Evolutionary conservation across 2,888 invertebrate genomes (phyloP), one percentile per base, ranked within the genome.

Genomic region (Barypeithes pellucidus): DNA sequence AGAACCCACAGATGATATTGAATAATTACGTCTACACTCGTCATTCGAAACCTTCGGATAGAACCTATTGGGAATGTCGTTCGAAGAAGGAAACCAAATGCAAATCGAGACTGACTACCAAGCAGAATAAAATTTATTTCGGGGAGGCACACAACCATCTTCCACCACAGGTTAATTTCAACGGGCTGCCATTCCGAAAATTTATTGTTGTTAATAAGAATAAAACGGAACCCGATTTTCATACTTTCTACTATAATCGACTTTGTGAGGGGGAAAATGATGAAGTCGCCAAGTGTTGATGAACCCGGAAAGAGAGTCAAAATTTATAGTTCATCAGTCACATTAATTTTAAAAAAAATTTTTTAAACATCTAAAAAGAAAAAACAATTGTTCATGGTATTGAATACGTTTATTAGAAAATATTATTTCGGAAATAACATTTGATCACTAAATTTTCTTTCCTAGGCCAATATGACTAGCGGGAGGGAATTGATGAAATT

Each of bases 51-150:
- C 75, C 72, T 9, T 70, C 76, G 2, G 77, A 80, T 33, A 78
- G 79, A 54, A 80, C 80, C 0, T 77, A 79, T 39, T 82, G 82
- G 82, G 80, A 80, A 43, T 82, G 82, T 60, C 78, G 79, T 7
- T 78, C 78, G 8, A 81, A 79, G 67, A 74, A 77, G 20, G 80
- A 80, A 59, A 77, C 76, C 0, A 79, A 76, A 66, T 82, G 82
- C 66, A 77, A 74, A 70, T 79, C 80, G 7, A 71, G 79, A 41
- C 65, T 82, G 8, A 77, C 76, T 11, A 79, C 81, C 7, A 77
- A 76, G 36, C 79, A 78, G 50, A 77, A 69, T 63, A 67, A 76
- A 7, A 75, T 79, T 11, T 72, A 67, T 18, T 72, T 78, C 41
- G 71, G 77, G 12, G 79, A 75, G 43, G 74, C 70, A 16, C 81